Evolutionary conservation across 2,113 vertebrate genomes (phyloP).

Genomic region (Ellobius talpinus): DNA sequence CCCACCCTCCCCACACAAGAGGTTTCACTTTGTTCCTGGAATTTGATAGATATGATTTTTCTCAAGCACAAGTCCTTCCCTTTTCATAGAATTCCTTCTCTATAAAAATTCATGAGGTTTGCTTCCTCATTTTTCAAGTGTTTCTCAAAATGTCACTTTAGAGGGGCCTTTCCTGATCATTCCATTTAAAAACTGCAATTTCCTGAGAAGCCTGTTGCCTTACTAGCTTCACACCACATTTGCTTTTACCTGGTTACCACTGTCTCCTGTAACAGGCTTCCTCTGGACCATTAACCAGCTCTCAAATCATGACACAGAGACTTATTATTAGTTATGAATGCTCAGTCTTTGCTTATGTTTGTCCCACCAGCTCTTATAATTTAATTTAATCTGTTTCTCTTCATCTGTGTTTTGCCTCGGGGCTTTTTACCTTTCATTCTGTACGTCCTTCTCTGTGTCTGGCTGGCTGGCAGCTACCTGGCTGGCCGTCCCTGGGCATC

Average conservation of each 20-base stretch:
- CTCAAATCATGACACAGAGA: neutral
- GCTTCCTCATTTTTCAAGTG: conserved; percentile 66
- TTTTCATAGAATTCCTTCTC: conserved; percentile 60
- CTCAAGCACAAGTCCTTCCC: neutral
- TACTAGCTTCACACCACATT: fast-evolving
- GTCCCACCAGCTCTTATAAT: neutral
- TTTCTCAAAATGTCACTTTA: conserved; percentile 63
- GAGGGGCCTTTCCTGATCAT: conserved; percentile 40
- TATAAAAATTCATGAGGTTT: conserved; percentile 9
- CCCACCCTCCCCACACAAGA: neutral
- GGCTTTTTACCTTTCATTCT: neutral
- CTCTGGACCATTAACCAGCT: neutral
- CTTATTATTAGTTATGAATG: neutral
- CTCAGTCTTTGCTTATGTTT: neutral
- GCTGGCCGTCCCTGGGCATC: neutral
- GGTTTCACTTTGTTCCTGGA: conserved; percentile 33
- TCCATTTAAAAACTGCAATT: neutral
- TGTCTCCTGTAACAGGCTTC: neutral
- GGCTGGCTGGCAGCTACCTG: neutral
- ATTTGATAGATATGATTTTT: neutral
- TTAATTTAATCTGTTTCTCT: neutral
- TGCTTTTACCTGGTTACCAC: neutral
- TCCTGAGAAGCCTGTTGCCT: neutral
- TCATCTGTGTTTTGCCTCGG: neutral
- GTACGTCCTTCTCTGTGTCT: neutral